phyloP scores from a whole-genome alignment of 30 jellyfish, hydroid and myxozoan species.

The Hydra vulgaris region DNA sequence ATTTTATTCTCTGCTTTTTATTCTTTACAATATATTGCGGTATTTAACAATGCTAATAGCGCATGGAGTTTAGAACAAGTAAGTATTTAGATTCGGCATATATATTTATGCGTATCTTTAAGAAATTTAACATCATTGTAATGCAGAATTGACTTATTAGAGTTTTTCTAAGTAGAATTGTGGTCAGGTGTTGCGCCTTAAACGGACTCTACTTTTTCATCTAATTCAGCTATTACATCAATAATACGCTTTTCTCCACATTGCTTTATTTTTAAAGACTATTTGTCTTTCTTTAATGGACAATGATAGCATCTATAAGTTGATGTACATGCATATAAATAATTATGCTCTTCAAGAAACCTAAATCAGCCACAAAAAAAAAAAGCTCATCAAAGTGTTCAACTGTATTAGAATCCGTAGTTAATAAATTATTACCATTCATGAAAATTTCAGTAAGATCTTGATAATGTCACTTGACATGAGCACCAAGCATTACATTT shows the following conservation, averaged over 20 bases:
- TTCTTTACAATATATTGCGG: too few relatives aligned
- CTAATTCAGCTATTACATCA: neutral
- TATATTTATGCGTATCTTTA: too few relatives aligned
- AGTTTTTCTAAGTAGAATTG: too few relatives aligned
- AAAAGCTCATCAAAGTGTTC: slow-evolving; percentile 14
- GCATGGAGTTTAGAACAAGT: too few relatives aligned
- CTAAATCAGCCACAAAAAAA: slow-evolving; percentile 13
- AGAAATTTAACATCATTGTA: too few relatives aligned
- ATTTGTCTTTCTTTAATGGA: neutral
- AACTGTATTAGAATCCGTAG: neutral
- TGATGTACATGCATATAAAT: slow-evolving; percentile 24
- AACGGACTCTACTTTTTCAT: slow-evolving; percentile 3
- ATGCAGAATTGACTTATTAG: too few relatives aligned
- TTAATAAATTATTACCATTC: slow-evolving; percentile 14
- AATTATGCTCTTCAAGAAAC: slow-evolving; percentile 9
- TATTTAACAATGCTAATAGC: too few relatives aligned
- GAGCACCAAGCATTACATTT: neutral
- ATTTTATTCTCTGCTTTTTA: too few relatives aligned
- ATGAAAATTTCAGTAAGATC: neutral
- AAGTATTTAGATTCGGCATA: too few relatives aligned
- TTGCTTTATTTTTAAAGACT: neutral
- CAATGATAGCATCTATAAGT: slow-evolving; percentile 15
- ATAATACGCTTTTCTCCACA: neutral
- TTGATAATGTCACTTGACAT: neutral
- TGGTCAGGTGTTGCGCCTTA: slow-evolving; percentile 9